Evolutionary conservation across 2,797 vertebrate species (phyloP), one percentile per base, ranked within the genome.

Genomic region (Cynodonichthys magdalenae): DNA sequence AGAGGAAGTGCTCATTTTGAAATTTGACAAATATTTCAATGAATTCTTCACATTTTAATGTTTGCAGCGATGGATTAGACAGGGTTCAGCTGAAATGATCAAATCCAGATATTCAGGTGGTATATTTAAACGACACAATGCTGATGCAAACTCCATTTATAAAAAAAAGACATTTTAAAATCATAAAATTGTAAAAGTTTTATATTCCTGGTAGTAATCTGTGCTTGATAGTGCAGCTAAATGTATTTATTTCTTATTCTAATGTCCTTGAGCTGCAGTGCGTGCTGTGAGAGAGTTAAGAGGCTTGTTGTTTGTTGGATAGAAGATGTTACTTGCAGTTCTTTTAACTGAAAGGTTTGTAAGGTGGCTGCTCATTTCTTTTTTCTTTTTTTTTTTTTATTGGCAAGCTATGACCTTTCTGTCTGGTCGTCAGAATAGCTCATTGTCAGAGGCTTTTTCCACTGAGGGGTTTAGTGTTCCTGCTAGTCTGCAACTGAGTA

Each of bases 1-100:
- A 47, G 36, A 39, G 11, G 36, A 39, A 39, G n/a, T 36, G 18
- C 44, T 77, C 46, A 49, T 67, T 79, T 75, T 53, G 29, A 87
- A 80, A 81, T 74, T 76, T 77, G 79, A 79, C 86, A 66, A 87
- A 90, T 90, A 89, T 89, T 90, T 87, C 75, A 87, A 80, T 53
- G 68, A 36, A 67, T 66, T 45, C 55, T 79, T 86, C 72, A 57
- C 84, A 39, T 86, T 85, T 74, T 70, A 57, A 80, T 79, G 64
- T 75, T 62, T 80, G 59, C 56, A 59, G 71, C 71, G 81, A 75
- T 84, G 79, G 77, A 90, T 84, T 85, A 87, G 80, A 85, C 70
- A 54, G 64, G 63, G 59, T 86, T 86, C 77, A 74, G 58, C 53
- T 75, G 71, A 79, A 87, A 83, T 90, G 74, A 68, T 85, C 54